Conservation (phyloP, 2,888 invertebrate genomes). For the Malachius bipustulatus region DNA sequence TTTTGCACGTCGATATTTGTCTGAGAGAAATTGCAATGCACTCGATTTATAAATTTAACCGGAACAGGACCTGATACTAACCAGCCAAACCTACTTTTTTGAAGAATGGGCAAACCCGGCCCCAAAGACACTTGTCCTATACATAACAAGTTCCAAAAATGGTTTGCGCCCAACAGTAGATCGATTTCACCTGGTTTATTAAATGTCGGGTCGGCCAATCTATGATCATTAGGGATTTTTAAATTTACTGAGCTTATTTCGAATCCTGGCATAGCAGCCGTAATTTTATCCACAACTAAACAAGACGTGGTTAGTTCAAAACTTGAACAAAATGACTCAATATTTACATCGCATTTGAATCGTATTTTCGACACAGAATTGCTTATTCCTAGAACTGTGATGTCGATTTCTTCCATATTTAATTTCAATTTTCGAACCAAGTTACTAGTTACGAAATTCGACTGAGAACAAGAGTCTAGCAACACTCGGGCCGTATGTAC, state of each 20-base stretch:
- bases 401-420: slow-evolving; percentile 5
- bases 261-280: not conserved
- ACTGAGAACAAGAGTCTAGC: slow-evolving; percentile 9
- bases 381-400: slow-evolving; percentile 7
- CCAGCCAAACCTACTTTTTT: slow-evolving; percentile 10
- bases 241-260: not conserved
- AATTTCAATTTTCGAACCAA: slow-evolving; percentile 5
- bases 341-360: not conserved
- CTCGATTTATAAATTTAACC: not conserved
- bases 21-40: slow-evolving; percentile 7
- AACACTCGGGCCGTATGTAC: slow-evolving; percentile 6
- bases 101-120: slow-evolving; percentile 1
- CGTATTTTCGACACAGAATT: slow-evolving; percentile 5
- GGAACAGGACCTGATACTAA: not conserved
- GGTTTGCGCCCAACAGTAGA: slow-evolving; percentile 4
- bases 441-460: slow-evolving; percentile 8
- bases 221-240: slow-evolving; percentile 5
- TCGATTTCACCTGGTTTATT: slow-evolving; percentile 7
- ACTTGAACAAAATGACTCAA: slow-evolving; percentile 1
- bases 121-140: not conserved
- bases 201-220: slow-evolving; percentile 5
- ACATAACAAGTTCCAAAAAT: slow-evolving; percentile 2
- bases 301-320: slow-evolving; percentile 5
- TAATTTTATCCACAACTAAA: slow-evolving; percentile 7
- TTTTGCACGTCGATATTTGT: slow-evolving; percentile 3